A percentile compares a stretch with the other conserved stretches of the same genome.
phyloP scores from a whole-genome alignment of 2,888 invertebrate species.

The Arctia plantaginis region DNA sequence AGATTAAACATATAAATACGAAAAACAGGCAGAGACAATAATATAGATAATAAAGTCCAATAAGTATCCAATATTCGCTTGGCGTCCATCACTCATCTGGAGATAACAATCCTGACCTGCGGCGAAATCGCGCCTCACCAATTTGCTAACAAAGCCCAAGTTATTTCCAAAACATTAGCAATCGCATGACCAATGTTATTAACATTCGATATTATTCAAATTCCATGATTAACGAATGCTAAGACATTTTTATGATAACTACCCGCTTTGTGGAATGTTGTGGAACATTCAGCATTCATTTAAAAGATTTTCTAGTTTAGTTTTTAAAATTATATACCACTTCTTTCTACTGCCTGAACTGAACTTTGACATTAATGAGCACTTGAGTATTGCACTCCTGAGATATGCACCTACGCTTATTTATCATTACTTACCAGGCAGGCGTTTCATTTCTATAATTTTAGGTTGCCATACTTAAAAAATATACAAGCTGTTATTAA shows the following conservation, averaged over 20 bases:
- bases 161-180: constrained; percentile 63
- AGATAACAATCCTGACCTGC: constrained; percentile 62
- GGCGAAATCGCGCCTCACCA: constrained; percentile 62
- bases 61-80: constrained; percentile 34
- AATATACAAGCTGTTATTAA: too few species aligned
- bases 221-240: constrained; percentile 57
- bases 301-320: background rate
- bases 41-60: constrained; percentile 24
- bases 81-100: constrained; percentile 51
- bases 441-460: background rate
- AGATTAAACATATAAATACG: background rate
- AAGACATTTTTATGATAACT: constrained; percentile 49
- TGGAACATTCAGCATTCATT: background rate
- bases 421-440: background rate
- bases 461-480: background rate
- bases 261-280: constrained; percentile 18
- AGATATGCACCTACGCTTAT: background rate
- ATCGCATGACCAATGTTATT: constrained; percentile 72
- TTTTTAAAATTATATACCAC: too few species aligned
- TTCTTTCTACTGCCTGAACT: background rate
- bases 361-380: too few species aligned
- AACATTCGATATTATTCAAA: constrained; percentile 57
- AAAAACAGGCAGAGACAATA: constrained; percentile 3
- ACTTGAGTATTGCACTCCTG: background rate
- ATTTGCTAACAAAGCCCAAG: constrained; percentile 64